Conservation (phyloP, 2,113 vertebrate genomes). For the Sceloporus undulatus region DNA sequence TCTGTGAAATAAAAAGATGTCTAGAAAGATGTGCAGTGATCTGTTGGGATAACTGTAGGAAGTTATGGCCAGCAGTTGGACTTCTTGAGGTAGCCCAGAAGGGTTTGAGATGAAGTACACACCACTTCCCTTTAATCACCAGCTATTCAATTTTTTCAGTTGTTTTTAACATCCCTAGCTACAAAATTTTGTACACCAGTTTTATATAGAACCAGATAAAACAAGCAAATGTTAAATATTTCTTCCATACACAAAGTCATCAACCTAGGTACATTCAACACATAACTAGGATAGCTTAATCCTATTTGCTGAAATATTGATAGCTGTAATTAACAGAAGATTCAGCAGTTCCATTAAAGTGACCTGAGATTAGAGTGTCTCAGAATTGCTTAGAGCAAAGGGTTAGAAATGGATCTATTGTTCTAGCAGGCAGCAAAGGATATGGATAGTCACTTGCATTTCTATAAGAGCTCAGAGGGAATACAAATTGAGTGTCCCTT, state of each 20-base stretch:
- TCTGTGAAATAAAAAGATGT: not conserved
- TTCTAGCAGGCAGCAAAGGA: fast-evolving
- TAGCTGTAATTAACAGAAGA: slow-evolving; percentile 59
- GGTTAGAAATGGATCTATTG: slow-evolving; percentile 45
- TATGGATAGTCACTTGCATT: not conserved
- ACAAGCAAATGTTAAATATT: not conserved
- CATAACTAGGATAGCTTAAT: slow-evolving; percentile 32
- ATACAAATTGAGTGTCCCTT: not conserved
- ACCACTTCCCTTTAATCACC: not conserved
- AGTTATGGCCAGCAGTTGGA: not conserved
- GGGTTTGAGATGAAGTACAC: not conserved
- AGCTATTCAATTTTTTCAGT: not conserved
- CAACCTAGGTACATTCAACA: not conserved
- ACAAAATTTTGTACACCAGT: not conserved
- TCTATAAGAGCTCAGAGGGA: not conserved
- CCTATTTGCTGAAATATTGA: slow-evolving; percentile 51
- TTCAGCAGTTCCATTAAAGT: slow-evolving; percentile 69
- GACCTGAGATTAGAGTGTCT: slow-evolving; percentile 55
- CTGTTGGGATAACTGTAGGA: not conserved
- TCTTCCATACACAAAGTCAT: not conserved
- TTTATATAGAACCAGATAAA: not conserved
- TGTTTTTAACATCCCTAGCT: not conserved
- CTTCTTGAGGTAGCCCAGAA: not conserved
- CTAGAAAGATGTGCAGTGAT: not conserved
- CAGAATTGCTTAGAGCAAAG: slow-evolving; percentile 66